Base-by-base conservation (phyloP, 2,888 invertebrate species). In the Megastigmus dorsalis region DNA sequence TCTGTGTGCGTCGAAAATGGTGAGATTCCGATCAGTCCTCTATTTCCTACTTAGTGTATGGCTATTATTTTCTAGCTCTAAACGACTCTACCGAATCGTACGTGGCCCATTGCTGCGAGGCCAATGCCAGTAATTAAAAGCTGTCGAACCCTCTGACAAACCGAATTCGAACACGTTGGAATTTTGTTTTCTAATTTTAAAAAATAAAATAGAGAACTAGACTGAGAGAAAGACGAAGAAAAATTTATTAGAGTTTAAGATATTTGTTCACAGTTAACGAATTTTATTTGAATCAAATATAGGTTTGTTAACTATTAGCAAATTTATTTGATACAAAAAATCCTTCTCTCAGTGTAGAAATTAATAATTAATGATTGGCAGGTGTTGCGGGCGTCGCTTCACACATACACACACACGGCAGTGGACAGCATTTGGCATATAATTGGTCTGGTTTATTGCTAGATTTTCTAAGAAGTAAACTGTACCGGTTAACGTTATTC, bases 1-100 rank as follows among this genome's bases (percentile, higher is more conserved):
- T 85, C 85, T 86, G 85, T 87, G 84, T 86, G 84, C 85, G 84
- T 84, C 84, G 82, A 83, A 86, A 88, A 88, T 87, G 87, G 87
- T 88, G 88, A 87, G 88, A 84, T 82, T 86, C 86, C 84, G 84
- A 85, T 84, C 82, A 86, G 81, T 86, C 86, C 85, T 86, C 79
- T 77, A 76, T 75, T 82, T 83, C 82, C 84, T 83, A 82, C 80
- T 85, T 84, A 83, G 80, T 82, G 82, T 85, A 85, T 76, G 80
- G 80, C 82, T 82, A 84, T 84, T 84, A 84, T 84, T 85, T 86
- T 85, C 82, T 87, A 87, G 86, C 86, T 85, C 82, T 84, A 84
- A 85, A 79, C 84, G 82, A 85, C 84, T 84, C 84, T 82, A 83
- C 82, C 80, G 82, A 82, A 84, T 80, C 80, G 84, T 81, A 83